A percentile compares a stretch with the other conserved stretches of the same genome.
Conservation (phyloP, 2,113 vertebrate genomes). For the Cariama cristata region DNA sequence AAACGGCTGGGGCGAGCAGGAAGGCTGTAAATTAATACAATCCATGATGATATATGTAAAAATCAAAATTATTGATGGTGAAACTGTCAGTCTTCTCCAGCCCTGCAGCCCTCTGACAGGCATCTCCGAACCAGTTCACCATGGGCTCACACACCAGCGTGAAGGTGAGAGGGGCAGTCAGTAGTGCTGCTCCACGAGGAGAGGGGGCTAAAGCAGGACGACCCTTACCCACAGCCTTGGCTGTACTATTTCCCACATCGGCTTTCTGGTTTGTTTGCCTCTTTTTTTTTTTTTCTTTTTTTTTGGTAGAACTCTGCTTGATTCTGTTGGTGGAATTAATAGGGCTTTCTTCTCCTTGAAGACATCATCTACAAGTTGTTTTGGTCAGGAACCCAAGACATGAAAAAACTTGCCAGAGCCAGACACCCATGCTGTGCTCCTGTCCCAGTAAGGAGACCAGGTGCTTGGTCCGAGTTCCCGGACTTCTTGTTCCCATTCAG, state of each 20-base stretch:
- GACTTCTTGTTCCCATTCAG: background rate
- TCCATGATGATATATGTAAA: fast-evolving
- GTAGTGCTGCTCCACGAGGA: background rate
- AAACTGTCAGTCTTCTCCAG: background rate
- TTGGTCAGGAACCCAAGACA: background rate
- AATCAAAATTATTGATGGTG: background rate
- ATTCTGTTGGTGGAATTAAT: background rate
- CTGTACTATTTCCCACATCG: background rate
- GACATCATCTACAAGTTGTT: background rate
- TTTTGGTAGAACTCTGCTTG: background rate
- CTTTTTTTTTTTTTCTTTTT: background rate
- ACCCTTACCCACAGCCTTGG: background rate
- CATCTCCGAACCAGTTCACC: background rate
- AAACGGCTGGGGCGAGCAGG: background rate
- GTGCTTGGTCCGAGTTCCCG: fast-evolving
- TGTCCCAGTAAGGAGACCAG: background rate
- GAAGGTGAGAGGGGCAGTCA: background rate
- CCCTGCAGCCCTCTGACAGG: background rate
- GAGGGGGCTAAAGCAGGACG: background rate
- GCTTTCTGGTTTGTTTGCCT: background rate
- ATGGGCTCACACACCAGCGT: fast-evolving
- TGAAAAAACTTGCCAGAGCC: background rate
- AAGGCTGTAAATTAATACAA: background rate
- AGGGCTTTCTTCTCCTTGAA: background rate
- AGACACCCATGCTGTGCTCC: background rate